A percentile compares a stretch with the other conserved stretches of the same genome.
Conservation (phyloP, 2,797 vertebrate species). For the Sebastes umbrosus region DNA sequence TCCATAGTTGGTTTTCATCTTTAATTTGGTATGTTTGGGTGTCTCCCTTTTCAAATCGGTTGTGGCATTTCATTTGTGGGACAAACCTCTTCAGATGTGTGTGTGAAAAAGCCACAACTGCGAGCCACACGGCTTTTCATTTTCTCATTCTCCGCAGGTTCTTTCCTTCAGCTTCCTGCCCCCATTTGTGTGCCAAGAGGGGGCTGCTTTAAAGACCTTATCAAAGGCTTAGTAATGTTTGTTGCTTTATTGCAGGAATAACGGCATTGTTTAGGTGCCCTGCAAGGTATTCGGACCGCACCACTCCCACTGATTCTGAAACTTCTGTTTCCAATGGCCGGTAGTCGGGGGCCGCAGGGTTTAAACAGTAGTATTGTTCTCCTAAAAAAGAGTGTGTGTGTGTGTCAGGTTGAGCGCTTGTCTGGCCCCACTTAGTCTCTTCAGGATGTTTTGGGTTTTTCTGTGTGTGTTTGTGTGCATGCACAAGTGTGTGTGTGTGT, state of each 20-base stretch:
- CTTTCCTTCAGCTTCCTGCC: conserved; percentile 57
- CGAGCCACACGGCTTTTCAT: conserved; percentile 18
- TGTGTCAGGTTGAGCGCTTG: conserved; percentile 56
- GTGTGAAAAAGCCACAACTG: conserved; percentile 35
- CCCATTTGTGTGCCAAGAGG: conserved; percentile 29
- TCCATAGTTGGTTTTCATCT: neutral
- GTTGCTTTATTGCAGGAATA: conserved; percentile 44
- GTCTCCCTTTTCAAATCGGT: too few relatives aligned
- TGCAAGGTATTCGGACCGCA: conserved; percentile 65
- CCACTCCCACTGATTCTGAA: conserved; percentile 62
- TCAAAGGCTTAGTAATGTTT: conserved; percentile 59
- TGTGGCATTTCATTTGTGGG: neutral
- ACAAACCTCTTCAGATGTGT: neutral
- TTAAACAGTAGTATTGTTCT: conserved; percentile 76
- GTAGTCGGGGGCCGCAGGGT: conserved; percentile 70
- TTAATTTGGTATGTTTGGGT: neutral
- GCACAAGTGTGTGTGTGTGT: neutral
- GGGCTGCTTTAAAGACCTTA: conserved; percentile 61
- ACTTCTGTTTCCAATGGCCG: conserved; percentile 72
- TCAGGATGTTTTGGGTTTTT: conserved; percentile 81
- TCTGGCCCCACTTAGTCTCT: conserved; percentile 79
- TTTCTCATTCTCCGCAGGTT: conserved; percentile 34
- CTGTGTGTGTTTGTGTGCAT: neutral
- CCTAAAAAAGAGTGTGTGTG: conserved; percentile 44
- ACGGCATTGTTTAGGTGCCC: conserved; percentile 69